phyloP scores from a whole-genome alignment of 2,888 invertebrate species.

The Leucoma salicis region DNA sequence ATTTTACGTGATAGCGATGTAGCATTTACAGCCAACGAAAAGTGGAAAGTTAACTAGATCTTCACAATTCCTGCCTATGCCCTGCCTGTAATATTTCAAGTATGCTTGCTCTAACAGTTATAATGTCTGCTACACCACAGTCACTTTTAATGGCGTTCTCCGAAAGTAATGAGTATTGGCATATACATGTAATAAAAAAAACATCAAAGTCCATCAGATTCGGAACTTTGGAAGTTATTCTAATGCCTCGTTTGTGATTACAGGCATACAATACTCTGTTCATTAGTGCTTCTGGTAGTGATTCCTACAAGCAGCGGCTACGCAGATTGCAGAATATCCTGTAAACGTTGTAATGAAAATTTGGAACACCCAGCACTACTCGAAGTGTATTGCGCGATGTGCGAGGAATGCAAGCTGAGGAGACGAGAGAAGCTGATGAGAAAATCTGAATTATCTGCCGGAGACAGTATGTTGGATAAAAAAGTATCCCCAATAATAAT shows the following conservation, averaged over 20 bases:
- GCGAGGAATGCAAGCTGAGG: constrained; percentile 56
- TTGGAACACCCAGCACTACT: constrained; percentile 37
- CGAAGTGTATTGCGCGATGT: constrained; percentile 69
- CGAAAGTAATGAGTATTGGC: too few relatives aligned
- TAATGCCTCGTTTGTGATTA: constrained; percentile 3
- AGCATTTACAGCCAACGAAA: too few relatives aligned
- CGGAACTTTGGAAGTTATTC: neutral
- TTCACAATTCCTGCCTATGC: too few relatives aligned
- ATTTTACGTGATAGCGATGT: too few relatives aligned
- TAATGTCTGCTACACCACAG: too few relatives aligned
- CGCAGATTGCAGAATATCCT: constrained; percentile 56
- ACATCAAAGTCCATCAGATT: neutral
- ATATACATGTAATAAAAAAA: too few relatives aligned
- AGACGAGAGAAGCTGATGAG: constrained; percentile 35
- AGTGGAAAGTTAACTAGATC: too few relatives aligned
- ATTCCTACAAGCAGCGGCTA: constrained; percentile 30
- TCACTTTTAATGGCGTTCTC: too few relatives aligned
- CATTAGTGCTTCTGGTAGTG: constrained; percentile 22
- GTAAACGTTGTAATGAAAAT: constrained; percentile 46
- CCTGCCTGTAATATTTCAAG: too few relatives aligned
- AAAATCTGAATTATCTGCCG: neutral
- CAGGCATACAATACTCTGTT: constrained; percentile 24
- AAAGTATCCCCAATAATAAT: neutral
- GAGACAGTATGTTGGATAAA: too few relatives aligned
- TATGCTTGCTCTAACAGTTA: too few relatives aligned